Percentiles rank a stretch among this genome's conserved stretches.
Conservation (phyloP, 2,113 vertebrate genomes). For the Gallinago undulata region DNA sequence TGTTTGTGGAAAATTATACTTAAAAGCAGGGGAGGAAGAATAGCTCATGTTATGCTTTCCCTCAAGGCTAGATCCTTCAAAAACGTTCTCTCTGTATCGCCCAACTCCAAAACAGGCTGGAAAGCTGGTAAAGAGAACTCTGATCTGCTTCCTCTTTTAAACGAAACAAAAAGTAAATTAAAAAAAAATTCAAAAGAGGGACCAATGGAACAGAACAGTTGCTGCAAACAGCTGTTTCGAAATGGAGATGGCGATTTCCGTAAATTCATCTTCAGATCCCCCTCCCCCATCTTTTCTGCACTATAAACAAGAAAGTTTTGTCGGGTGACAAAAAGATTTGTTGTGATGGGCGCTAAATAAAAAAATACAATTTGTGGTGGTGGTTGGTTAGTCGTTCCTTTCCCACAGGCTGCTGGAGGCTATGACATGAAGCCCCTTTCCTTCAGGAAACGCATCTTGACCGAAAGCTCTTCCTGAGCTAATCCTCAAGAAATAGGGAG, state of each 20-base stretch:
- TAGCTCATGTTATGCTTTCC: background rate
- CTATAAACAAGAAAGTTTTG: background rate
- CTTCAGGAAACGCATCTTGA: too few relatives aligned
- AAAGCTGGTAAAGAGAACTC: background rate
- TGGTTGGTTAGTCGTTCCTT: too few relatives aligned
- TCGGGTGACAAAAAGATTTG: background rate
- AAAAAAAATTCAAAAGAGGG: background rate
- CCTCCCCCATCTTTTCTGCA: background rate
- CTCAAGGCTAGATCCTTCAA: background rate
- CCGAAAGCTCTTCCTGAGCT: too few relatives aligned
- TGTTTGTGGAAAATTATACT: background rate
- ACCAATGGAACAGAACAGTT: background rate
- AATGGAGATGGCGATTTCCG: background rate
- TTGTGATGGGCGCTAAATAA: background rate
- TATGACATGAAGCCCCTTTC: too few relatives aligned
- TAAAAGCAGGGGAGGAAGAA: background rate
- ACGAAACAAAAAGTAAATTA: background rate
- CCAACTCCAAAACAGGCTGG: background rate
- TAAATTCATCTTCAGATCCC: background rate
- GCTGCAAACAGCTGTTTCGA: background rate
- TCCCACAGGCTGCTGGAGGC: too few relatives aligned
- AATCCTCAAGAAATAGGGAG: too few relatives aligned
- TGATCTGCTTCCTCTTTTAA: background rate
- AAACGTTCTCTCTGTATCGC: background rate
- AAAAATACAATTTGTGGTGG: constrained; percentile 2